Evolutionary conservation across 2,888 invertebrate species (phyloP).

Genomic region (Dugesia japonica): DNA sequence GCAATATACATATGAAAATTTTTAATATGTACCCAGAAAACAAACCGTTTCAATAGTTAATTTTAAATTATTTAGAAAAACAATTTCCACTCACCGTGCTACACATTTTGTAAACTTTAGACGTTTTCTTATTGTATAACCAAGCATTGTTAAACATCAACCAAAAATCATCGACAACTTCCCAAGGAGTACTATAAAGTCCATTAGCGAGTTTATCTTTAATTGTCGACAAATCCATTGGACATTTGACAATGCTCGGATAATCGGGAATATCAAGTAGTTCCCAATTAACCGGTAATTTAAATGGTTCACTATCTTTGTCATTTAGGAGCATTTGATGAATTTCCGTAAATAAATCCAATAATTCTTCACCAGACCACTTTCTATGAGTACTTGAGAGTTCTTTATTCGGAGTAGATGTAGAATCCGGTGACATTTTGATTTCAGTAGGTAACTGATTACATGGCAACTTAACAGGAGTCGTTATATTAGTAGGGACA

Average conservation of each 20-base stretch:
- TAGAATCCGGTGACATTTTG: not conserved
- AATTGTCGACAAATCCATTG: slow-evolving; percentile 90
- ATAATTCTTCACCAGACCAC: slow-evolving; percentile 34
- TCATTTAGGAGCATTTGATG: slow-evolving; percentile 32
- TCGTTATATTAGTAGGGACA: not conserved
- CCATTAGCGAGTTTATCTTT: slow-evolving; percentile 77
- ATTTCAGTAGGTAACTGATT: not conserved
- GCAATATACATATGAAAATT: too few relatives aligned
- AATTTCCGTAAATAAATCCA: slow-evolving; percentile 29
- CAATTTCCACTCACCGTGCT: not conserved
- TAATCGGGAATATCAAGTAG: slow-evolving; percentile 60
- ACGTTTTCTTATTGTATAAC: slow-evolving; percentile 94
- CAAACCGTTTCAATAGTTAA: too few relatives aligned
- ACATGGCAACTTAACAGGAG: not conserved
- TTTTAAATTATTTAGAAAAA: too few relatives aligned
- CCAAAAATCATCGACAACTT: slow-evolving; percentile 97
- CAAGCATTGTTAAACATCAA: slow-evolving; percentile 99
- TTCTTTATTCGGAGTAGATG: not conserved
- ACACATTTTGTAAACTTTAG: slow-evolving; percentile 88
- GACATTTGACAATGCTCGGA: slow-evolving; percentile 82
- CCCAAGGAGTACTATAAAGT: slow-evolving; percentile 89
- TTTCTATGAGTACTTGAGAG: slow-evolving; percentile 4
- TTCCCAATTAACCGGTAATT: slow-evolving; percentile 85
- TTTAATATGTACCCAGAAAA: too few relatives aligned
- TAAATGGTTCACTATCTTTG: slow-evolving; percentile 58